Evolutionary conservation across 2,797 vertebrate genomes (phyloP).

Genomic region (Amblyraja radiata): DNA sequence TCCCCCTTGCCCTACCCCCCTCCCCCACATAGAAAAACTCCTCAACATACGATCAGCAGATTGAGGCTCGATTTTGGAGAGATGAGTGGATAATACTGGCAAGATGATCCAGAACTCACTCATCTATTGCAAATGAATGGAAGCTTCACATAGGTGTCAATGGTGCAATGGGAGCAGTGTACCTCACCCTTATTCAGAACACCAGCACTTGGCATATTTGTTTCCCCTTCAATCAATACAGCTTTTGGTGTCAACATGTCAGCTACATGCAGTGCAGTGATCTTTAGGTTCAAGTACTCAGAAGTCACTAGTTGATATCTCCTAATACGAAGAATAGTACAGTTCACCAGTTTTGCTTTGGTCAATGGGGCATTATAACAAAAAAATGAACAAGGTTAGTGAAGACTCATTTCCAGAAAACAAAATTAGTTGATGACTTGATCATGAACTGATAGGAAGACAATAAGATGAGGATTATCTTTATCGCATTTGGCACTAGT

Average conservation of each 20-base stretch:
- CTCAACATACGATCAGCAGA: background rate
- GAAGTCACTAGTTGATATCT: background rate
- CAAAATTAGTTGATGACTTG: background rate
- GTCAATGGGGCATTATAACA: background rate
- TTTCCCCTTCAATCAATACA: background rate
- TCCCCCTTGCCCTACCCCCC: too few species aligned
- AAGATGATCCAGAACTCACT: background rate
- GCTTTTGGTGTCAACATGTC: background rate
- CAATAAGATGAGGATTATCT: background rate
- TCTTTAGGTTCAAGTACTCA: background rate
- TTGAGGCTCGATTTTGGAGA: background rate
- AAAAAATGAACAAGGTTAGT: background rate
- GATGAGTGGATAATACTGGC: background rate
- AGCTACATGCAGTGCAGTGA: background rate
- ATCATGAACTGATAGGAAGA: background rate
- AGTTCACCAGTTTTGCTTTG: background rate
- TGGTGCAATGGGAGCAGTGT: background rate
- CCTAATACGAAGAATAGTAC: background rate
- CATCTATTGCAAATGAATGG: background rate
- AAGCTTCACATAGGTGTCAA: background rate
- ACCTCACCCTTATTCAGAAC: background rate
- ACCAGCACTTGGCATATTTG: background rate
- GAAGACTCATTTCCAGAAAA: background rate
- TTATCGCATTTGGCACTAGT: background rate
- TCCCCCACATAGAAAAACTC: too few species aligned